phyloP scores from a whole-genome alignment of 2,888 invertebrate species.

The Pardosa pseudoannulata region DNA sequence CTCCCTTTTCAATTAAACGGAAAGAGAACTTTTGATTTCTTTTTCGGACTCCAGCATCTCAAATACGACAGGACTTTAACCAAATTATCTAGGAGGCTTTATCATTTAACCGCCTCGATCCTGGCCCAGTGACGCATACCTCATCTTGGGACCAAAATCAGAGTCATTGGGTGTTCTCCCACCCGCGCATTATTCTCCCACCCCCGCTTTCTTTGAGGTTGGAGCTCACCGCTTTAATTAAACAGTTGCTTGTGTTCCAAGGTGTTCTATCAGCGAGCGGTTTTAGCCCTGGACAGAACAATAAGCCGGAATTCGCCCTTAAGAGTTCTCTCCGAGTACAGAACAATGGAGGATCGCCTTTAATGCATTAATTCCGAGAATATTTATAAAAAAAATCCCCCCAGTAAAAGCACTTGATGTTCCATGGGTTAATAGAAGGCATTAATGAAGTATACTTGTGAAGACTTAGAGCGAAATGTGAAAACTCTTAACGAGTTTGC shows the following conservation, averaged over 20 bases:
- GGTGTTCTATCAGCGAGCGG: slow-evolving; percentile 39
- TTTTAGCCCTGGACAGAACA: slow-evolving; percentile 33
- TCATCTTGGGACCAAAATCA: slow-evolving; percentile 35
- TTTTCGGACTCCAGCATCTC: slow-evolving; percentile 11
- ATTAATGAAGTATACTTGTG: slow-evolving; percentile 28
- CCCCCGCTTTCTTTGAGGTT: slow-evolving; percentile 43
- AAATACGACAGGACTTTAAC: slow-evolving; percentile 38
- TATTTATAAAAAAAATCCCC: slow-evolving; percentile 24
- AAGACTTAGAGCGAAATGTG: slow-evolving; percentile 1
- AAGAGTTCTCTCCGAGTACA: slow-evolving; percentile 18
- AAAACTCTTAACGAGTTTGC: slow-evolving; percentile 10
- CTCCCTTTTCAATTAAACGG: slow-evolving; percentile 62
- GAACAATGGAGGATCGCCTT: slow-evolving; percentile 35
- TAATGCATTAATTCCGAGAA: slow-evolving; percentile 47
- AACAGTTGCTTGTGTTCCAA: slow-evolving; percentile 44
- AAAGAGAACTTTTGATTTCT: slow-evolving; percentile 56
- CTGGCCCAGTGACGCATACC: slow-evolving; percentile 36
- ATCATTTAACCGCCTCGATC: not conserved
- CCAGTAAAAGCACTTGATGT: slow-evolving; percentile 23
- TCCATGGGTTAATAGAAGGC: slow-evolving; percentile 10
- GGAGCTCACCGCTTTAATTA: slow-evolving; percentile 45
- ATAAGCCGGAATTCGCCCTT: slow-evolving; percentile 50
- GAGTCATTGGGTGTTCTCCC: slow-evolving; percentile 21
- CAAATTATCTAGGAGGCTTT: slow-evolving; percentile 39
- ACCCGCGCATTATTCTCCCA: slow-evolving; percentile 10